Base-by-base conservation (phyloP, 35 echinoderm and acorn worm genomes). In the Apostichopus californicus region DNA sequence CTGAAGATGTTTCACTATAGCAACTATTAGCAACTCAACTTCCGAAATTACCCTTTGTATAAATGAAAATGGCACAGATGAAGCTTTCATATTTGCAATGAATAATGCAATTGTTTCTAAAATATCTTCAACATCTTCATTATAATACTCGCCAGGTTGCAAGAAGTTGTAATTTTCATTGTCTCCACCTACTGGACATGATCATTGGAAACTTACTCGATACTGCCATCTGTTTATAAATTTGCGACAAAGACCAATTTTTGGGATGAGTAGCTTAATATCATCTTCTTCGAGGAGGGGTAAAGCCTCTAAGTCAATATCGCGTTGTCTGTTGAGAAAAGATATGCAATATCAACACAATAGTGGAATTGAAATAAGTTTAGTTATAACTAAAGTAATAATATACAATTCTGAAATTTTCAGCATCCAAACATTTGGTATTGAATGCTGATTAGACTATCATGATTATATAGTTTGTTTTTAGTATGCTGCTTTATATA, bases 31-130 rank as follows among this genome's bases (percentile, higher is more conserved):
- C 13, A 26, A 24, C 59, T 87, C 86, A 66, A 87, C 86, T 21
- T 87, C 86, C 26, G 10, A 23, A 64, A 87, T 87, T 11, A 87
- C 86, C 26, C n/a, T 87, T 17, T 87, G 57, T 66, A 87, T n/a
- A 53, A 68, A 87, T 2, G 86, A 87, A 26, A 66, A 68, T 66
- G 6, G 13, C 17, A 87, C 68, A 11, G 86, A 65, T 10, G 86
- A 68, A 14, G 24, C 24, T 73, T 73, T 73, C 5, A 73, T 73
- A 73, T 21, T 73, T 73, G 70, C 70, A 73, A 73, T 73, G 1
- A 73, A 73, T 5, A 73, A 5, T 18, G 70, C 24, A 9, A 73
- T 73, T 14, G 10, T 15, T 73, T 73, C 70, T 18, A 73, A 73
- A 5, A 73, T 73, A 21, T 73, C n/a, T 73, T 9, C 17, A 14